Evolutionary conservation across 2,113 vertebrate species (phyloP), one percentile per base, ranked within the genome.

Genomic region (Xiphias gladius): DNA sequence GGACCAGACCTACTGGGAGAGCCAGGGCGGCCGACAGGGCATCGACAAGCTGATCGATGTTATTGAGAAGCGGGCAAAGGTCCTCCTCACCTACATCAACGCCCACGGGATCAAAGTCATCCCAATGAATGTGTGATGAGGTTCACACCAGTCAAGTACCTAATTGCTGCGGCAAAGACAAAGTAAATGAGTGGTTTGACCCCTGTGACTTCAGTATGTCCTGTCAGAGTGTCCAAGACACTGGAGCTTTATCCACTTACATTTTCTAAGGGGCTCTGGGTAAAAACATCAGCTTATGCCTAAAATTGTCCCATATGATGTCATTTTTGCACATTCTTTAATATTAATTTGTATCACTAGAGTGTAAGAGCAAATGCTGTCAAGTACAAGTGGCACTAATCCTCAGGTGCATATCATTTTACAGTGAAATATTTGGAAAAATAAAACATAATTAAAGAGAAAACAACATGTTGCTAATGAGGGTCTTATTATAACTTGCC

Each of bases 41-140:
- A 97, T 99, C 71, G 98, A 99, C 91, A 98, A 97, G 73, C 96
- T 99, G 64, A 99, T 99, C 28, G 97, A 98, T 50, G 97, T 99
- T 0, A 89, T 99, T 30, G 97, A 99, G 90, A 96, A 91, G 83
- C 96, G 98, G 73, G 96, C 96, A 48, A 95, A 93, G 79, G 96
- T 99, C 86, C 95, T 99, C 75, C 94, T 99, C 68, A 97, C 97
- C 57, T 98, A 98, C 59, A 96, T 98, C 93, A 97, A 96, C 20
- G 97, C 97, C 2, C 97, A 98, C 16, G 98, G 97, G 82, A 94
- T 96, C 87, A 96, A 93, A 92, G 91, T 97, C 57, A 30, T 96
- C 22, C 76, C 96, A 3, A 98, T 98, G 97, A 96, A 96, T 69
- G 92, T 93, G 35, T 98, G 93, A 97, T 28, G 46, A 63, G 63